Conservation (phyloP, 1,140 invertebrate genomes). For the Cyphomyrmex costatus region DNA sequence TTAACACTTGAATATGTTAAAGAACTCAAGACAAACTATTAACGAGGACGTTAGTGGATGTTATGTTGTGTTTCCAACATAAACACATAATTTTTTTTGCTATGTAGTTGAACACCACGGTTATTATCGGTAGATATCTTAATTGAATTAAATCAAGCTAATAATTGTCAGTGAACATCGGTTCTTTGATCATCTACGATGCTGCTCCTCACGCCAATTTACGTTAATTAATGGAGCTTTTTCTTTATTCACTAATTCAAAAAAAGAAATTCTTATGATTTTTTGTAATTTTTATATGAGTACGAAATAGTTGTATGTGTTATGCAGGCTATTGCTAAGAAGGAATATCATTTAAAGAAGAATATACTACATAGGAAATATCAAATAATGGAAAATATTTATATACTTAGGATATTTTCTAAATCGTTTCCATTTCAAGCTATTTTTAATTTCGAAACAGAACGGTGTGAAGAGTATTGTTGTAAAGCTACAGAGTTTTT, state of each 20-base stretch:
- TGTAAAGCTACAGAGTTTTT: background rate
- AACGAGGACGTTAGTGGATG: too few species aligned
- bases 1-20: too few species aligned
- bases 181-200: slow-evolving; percentile 75
- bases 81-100: too few species aligned
- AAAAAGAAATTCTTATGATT: slow-evolving; percentile 36
- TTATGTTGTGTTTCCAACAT: too few species aligned
- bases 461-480: slow-evolving; percentile 1
- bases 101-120: slow-evolving; percentile 71
- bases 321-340: background rate
- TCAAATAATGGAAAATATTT: background rate
- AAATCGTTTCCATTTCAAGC: background rate
- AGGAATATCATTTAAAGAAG: background rate
- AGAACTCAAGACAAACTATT: too few species aligned
- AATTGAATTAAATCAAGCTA: slow-evolving; percentile 83
- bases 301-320: slow-evolving; percentile 1
- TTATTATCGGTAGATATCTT: slow-evolving; percentile 79
- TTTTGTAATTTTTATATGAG: slow-evolving; percentile 17
- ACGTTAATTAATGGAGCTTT: slow-evolving; percentile 44
- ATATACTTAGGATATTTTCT: background rate
- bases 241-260: slow-evolving; percentile 54
- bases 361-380: background rate
- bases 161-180: slow-evolving; percentile 75
- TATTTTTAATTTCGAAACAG: background rate
- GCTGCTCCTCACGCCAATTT: slow-evolving; percentile 81